Conservation (phyloP, 2,888 invertebrate species). For the Pristionchus mayeri region DNA sequence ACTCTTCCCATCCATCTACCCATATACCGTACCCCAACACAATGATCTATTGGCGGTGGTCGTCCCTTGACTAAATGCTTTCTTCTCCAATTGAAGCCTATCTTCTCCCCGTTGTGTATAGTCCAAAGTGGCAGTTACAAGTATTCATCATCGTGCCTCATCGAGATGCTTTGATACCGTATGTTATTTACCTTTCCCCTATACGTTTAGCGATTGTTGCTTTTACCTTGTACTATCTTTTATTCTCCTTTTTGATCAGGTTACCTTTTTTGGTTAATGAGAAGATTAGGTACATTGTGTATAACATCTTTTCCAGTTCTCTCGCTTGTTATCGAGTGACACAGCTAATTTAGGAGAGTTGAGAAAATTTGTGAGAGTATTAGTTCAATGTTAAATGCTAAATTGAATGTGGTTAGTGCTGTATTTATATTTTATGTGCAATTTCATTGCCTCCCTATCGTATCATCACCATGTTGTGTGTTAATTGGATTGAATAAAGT, state of each 20-base stretch:
- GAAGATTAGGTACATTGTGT: constrained; percentile 27
- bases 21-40: neutral
- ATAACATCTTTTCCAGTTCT: neutral
- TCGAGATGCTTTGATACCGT: too few relatives aligned
- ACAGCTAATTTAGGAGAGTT: neutral
- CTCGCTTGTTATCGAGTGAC: neutral
- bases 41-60: neutral
- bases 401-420: neutral
- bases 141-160: neutral
- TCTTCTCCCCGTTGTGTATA: constrained; percentile 4
- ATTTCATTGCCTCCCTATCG: neutral
- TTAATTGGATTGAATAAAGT: constrained; percentile 5
- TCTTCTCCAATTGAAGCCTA: constrained; percentile 7
- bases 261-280: constrained; percentile 19
- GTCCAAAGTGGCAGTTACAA: constrained; percentile 2
- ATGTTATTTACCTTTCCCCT: neutral
- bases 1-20: neutral
- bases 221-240: neutral
- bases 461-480: neutral
- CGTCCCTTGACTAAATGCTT: neutral
- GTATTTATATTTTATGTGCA: neutral
- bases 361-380: neutral
- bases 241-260: neutral
- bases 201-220: neutral
- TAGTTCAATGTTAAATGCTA: constrained; percentile 6